These are phyloP conservation scores for Argopecten irradians DNA, from an alignment of 1,140 invertebrate genomes.

Conservation along the genomic window DNA sequence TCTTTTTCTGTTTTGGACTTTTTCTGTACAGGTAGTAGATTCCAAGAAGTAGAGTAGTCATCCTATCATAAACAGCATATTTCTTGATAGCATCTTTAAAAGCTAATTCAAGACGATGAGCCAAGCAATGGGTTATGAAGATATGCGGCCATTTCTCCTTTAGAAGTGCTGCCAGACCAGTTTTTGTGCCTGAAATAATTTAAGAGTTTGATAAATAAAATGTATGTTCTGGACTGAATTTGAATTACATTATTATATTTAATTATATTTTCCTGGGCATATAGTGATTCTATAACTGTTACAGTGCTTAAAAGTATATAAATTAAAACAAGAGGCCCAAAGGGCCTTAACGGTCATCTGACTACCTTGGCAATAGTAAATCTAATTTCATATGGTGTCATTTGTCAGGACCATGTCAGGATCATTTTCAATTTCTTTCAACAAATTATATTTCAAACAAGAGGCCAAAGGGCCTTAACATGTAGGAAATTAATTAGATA, in stretches of 20 bases:
- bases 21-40: constrained; percentile 30
- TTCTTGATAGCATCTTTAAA: constrained; percentile 26
- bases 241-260: background rate
- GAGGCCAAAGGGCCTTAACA: no score
- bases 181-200: background rate
- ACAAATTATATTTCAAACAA: no score
- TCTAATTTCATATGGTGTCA: no score
- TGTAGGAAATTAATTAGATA: no score
- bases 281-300: background rate
- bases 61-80: background rate
- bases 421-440: no score
- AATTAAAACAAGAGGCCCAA: background rate
- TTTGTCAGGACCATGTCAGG: no score
- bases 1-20: constrained; percentile 19
- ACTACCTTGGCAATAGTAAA: no score
- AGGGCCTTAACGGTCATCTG: no score
- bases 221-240: background rate
- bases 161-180: background rate
- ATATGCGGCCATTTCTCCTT: background rate
- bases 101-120: constrained; percentile 26
- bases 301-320: background rate
- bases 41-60: constrained; percentile 25
- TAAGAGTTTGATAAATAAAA: background rate
- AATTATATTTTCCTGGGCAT: background rate
- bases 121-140: background rate